A percentile compares a stretch with the other conserved stretches of the same genome.
Evolutionary conservation across 1,140 invertebrate species (phyloP).

Genomic region (Idris sp.): DNA sequence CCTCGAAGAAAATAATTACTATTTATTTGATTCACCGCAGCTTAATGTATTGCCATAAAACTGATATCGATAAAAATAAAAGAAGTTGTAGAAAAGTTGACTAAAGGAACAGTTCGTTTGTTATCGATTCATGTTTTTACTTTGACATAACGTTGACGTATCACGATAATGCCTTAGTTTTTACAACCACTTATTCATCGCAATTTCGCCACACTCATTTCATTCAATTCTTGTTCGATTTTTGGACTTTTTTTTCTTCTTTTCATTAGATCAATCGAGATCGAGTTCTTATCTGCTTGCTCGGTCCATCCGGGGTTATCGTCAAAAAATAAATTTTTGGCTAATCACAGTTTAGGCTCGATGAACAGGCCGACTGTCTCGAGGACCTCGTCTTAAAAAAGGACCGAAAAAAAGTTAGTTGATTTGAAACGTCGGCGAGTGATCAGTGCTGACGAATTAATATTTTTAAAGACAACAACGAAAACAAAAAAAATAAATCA

Average conservation of each 20-base stretch:
- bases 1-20: slow-evolving; percentile 22
- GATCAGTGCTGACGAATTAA: too few relatives aligned
- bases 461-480: too few relatives aligned
- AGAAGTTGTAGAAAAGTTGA: slow-evolving; percentile 55
- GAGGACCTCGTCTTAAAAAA: slow-evolving; percentile 18
- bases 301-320: slow-evolving; percentile 75
- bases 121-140: slow-evolving; percentile 59
- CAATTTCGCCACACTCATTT: slow-evolving; percentile 41
- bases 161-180: slow-evolving; percentile 51
- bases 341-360: slow-evolving; percentile 69
- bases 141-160: slow-evolving; percentile 61
- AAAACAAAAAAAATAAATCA: too few relatives aligned
- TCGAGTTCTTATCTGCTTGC: too few relatives aligned
- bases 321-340: slow-evolving; percentile 74
- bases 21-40: slow-evolving; percentile 29
- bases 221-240: slow-evolving; percentile 18
- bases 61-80: slow-evolving; percentile 57
- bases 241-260: too few relatives aligned
- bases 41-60: slow-evolving; percentile 46
- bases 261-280: too few relatives aligned
- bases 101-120: slow-evolving; percentile 41
- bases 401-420: slow-evolving; percentile 31
- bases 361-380: slow-evolving; percentile 73
- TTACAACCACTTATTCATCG: slow-evolving; percentile 36
- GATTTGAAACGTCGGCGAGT: slow-evolving; percentile 38